Base-by-base conservation (phyloP, 2,113 vertebrate species). In the Chionodraco myersi region DNA sequence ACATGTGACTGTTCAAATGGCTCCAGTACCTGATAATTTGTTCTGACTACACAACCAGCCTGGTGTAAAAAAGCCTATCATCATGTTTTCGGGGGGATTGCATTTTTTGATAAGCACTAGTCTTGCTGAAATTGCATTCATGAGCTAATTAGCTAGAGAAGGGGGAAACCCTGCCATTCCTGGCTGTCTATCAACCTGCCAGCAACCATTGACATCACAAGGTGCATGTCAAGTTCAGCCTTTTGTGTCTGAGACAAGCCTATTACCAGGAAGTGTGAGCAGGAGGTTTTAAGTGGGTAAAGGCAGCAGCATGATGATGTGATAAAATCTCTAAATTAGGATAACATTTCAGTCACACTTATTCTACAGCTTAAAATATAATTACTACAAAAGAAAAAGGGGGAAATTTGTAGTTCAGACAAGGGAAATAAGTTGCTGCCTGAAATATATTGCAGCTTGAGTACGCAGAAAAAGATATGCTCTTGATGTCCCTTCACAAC, bases 101-200 rank as follows among this genome's bases (percentile, higher is more conserved):
- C 91, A 95, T 92, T 94, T 92, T 92, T 91, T 78, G 86, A 94
- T 95, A 95, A 93, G 89, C 84, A 58, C 73, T 64, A 62, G 59
- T 52, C 88, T 71, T 82, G 92, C 89, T 94, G 93, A 94, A 96
- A 95, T 94, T 93, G 93, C 94, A 94, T 81, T 90, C 86, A 95
- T 95, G 93, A 95, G 94, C 94, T 97, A 96, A 98, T 98, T 97
- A 97, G 94, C 61, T 44, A 72, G 92, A 89, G 93, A 92, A 86
- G 78, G 91, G 91, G 92, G 94, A 92, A 95, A 94, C 84, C 13
- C 88, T 79, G 88, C 93, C 93, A 95, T 95, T 96, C 95, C 91
- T 78, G 80, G 85, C 94, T 93, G 92, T 97, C 96, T 93, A 51
- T 98, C 97, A 98, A 95, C 73, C 90, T 92, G 88, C 85, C 84